Conservation (phyloP, 92 coral and sea anemone genomes). For the Heteractis magnifica region DNA sequence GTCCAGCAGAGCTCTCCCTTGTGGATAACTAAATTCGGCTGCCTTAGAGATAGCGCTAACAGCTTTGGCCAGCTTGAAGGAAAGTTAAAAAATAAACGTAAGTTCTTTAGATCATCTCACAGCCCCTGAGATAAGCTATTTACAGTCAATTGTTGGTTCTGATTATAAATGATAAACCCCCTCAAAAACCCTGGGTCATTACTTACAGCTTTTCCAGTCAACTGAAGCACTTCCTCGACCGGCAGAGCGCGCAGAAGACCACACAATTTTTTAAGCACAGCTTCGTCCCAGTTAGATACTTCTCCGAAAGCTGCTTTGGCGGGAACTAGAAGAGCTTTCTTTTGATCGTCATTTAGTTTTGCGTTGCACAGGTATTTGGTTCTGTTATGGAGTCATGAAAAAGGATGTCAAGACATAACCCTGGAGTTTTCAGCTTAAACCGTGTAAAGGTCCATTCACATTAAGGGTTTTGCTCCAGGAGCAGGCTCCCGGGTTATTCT, state of each 20-base stretch:
- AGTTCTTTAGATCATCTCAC: background rate
- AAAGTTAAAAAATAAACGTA: too few relatives aligned
- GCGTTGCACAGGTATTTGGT: constrained; percentile 64
- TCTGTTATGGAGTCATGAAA: constrained; percentile 31
- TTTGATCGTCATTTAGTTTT: constrained; percentile 74
- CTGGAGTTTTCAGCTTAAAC: too few relatives aligned
- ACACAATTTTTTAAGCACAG: constrained; percentile 61
- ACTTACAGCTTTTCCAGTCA: constrained; percentile 78
- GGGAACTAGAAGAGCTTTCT: constrained; percentile 76
- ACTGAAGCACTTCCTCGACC: constrained; percentile 67
- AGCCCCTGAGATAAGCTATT: background rate
- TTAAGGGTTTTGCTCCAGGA: too few relatives aligned
- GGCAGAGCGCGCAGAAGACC: constrained; percentile 78
- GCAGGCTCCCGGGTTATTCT: too few relatives aligned
- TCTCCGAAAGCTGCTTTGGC: constrained; percentile 86
- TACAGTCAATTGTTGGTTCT: background rate
- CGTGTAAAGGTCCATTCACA: too few relatives aligned
- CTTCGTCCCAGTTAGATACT: constrained; percentile 68
- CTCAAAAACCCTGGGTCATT: background rate
- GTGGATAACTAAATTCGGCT: constrained; percentile 72
- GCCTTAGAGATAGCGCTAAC: constrained; percentile 59
- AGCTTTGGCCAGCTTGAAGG: constrained; percentile 55
- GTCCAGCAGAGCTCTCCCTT: constrained; percentile 67
- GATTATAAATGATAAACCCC: background rate
- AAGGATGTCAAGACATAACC: too few relatives aligned